Conservation (phyloP, 2,113 vertebrate species). For the Balaeniceps rex region DNA sequence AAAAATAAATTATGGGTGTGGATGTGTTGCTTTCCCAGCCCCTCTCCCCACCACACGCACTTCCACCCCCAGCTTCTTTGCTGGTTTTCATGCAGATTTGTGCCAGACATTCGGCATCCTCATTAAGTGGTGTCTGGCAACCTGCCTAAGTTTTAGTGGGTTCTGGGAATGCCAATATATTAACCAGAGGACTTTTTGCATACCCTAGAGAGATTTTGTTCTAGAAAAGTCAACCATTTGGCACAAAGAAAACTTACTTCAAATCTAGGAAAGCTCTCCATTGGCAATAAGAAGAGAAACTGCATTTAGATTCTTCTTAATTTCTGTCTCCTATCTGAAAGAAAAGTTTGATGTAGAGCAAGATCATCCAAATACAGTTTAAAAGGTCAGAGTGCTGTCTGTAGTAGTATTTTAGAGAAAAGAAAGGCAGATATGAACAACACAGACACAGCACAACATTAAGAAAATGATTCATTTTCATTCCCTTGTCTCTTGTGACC, state of each 20-base stretch:
- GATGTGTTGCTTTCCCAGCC: slow-evolving; percentile 2
- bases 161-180: slow-evolving; percentile 81
- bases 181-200: slow-evolving; percentile 75
- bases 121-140: slow-evolving; percentile 79
- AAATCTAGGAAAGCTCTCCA: slow-evolving; percentile 56
- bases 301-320: slow-evolving; percentile 53
- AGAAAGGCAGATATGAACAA: not conserved
- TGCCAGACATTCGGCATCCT: slow-evolving; percentile 74
- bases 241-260: slow-evolving; percentile 62
- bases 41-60: not conserved
- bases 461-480: slow-evolving; percentile 31
- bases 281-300: slow-evolving; percentile 63
- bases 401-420: slow-evolving; percentile 48
- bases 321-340: slow-evolving; percentile 60
- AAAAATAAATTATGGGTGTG: slow-evolving; percentile 68
- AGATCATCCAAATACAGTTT: slow-evolving; percentile 31
- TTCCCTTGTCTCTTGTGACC: not conserved
- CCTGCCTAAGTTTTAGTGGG: slow-evolving; percentile 72
- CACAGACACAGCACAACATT: not conserved
- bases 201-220: slow-evolving; percentile 71
- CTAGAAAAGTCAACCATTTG: slow-evolving; percentile 78
- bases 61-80: slow-evolving; percentile 47
- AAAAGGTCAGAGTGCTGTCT: slow-evolving; percentile 39
- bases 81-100: slow-evolving; percentile 64
- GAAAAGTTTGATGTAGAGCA: slow-evolving; percentile 35